A percentile compares a stretch with the other conserved stretches of the same genome.
phyloP scores from a whole-genome alignment of 2,113 vertebrate genomes.

The Marcusenius ussheri region DNA sequence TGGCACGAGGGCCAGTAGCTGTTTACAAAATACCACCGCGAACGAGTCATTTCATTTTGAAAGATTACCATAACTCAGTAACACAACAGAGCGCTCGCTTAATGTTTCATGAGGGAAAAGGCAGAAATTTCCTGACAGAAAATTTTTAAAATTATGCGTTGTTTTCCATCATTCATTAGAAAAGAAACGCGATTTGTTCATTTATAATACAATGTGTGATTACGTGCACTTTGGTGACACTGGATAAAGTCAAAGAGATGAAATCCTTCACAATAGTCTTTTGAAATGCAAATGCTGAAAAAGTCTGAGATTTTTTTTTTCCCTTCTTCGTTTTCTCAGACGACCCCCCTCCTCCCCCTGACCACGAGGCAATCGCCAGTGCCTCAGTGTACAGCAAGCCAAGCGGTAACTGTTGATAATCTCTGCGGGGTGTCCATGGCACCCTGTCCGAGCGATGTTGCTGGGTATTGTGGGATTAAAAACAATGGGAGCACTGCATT shows the following conservation, averaged over 20 bases:
- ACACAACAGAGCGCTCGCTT: background rate
- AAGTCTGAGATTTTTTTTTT: constrained; percentile 13
- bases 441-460: background rate
- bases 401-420: background rate
- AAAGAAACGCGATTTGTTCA: background rate
- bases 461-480: background rate
- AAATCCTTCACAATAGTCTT: constrained; percentile 7
- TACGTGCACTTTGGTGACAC: background rate
- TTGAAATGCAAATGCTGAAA: constrained; percentile 11
- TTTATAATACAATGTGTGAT: background rate
- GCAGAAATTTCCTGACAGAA: background rate
- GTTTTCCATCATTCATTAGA: background rate
- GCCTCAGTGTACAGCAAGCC: background rate
- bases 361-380: background rate
- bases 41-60: background rate
- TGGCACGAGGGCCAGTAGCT: background rate
- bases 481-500: background rate
- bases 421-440: background rate
- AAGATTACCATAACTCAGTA: background rate
- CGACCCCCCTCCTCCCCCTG: background rate
- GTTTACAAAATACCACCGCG: background rate
- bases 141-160: background rate
- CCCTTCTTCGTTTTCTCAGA: background rate
- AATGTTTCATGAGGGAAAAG: background rate
- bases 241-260: background rate